phyloP scores from a whole-genome alignment of 2,113 vertebrate species.

The Bagarius yarrelli region DNA sequence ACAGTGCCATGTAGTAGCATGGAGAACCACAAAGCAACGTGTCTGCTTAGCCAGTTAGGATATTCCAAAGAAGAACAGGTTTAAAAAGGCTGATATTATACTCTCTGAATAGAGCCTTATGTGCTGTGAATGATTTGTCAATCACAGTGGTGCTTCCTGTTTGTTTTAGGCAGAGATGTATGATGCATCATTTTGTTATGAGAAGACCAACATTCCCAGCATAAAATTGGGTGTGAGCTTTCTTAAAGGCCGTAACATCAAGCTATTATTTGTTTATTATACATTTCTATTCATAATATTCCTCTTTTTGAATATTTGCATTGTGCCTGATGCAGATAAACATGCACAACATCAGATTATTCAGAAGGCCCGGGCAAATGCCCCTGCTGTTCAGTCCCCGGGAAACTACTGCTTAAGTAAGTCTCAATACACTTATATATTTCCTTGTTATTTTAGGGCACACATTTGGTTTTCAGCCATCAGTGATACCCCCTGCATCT shows the following conservation, averaged over 20 bases:
- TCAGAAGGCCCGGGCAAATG: slow-evolving; percentile 73
- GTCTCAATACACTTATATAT: neutral
- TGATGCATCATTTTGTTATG: slow-evolving; percentile 78
- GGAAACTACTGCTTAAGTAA: slow-evolving; percentile 76
- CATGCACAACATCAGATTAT: slow-evolving; percentile 81
- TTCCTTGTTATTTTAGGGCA: neutral
- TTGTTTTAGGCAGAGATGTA: slow-evolving; percentile 76
- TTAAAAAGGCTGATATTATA: neutral
- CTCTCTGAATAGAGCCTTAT: neutral
- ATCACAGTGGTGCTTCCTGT: slow-evolving; percentile 24
- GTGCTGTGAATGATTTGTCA: neutral
- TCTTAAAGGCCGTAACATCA: neutral
- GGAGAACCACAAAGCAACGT: slow-evolving; percentile 78
- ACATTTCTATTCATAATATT: neutral
- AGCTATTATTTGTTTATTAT: neutral
- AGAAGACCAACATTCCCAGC: slow-evolving; percentile 71
- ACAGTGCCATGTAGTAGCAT: slow-evolving; percentile 76
- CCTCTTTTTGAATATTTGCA: neutral
- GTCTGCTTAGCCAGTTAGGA: slow-evolving; percentile 75
- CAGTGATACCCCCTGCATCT: neutral
- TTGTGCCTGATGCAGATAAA: slow-evolving; percentile 71
- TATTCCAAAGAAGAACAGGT: slow-evolving; percentile 86
- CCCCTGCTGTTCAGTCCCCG: slow-evolving; percentile 73
- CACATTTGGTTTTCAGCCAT: neutral
- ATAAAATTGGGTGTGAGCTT: slow-evolving; percentile 84